Conservation (phyloP, 2,113 vertebrate species). For the Labrus mixtus region DNA sequence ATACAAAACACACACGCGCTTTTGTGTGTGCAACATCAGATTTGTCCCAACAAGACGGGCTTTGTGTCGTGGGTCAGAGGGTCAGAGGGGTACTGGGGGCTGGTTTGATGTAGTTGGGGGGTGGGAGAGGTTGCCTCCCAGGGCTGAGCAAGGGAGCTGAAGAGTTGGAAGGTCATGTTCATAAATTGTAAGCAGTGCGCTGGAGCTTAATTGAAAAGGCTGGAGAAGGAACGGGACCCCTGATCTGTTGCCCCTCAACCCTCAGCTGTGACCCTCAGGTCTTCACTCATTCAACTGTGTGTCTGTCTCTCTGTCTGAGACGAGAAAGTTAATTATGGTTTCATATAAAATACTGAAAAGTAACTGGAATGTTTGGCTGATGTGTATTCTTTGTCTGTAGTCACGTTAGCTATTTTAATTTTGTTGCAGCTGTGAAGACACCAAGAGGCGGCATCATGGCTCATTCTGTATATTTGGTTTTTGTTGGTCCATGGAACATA, state of each 20-base stretch:
- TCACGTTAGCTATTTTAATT: background rate
- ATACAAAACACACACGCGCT: conserved; percentile 45
- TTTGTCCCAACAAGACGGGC: conserved; percentile 61
- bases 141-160: conserved; percentile 67
- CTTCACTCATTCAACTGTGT: conserved; percentile 70
- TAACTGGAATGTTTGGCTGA: background rate
- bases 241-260: conserved; percentile 74
- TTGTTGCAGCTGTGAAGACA: background rate
- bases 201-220: conserved; percentile 82
- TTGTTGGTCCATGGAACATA: background rate
- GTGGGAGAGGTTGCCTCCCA: conserved; percentile 66
- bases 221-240: conserved; percentile 72
- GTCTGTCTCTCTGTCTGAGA: conserved; percentile 46
- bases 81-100: conserved; percentile 54
- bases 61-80: conserved; percentile 68
- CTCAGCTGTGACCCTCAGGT: conserved; percentile 68
- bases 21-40: conserved; percentile 58
- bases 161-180: conserved; percentile 83
- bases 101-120: conserved; percentile 76
- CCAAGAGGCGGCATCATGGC: background rate
- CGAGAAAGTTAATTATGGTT: conserved; percentile 14
- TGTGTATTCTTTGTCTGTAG: background rate
- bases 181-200: conserved; percentile 80
- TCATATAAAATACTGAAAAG: conserved; percentile 19
- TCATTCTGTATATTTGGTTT: background rate